Evolutionary conservation across 2,888 invertebrate genomes (phyloP).

Genomic region (Auanema sp.): DNA sequence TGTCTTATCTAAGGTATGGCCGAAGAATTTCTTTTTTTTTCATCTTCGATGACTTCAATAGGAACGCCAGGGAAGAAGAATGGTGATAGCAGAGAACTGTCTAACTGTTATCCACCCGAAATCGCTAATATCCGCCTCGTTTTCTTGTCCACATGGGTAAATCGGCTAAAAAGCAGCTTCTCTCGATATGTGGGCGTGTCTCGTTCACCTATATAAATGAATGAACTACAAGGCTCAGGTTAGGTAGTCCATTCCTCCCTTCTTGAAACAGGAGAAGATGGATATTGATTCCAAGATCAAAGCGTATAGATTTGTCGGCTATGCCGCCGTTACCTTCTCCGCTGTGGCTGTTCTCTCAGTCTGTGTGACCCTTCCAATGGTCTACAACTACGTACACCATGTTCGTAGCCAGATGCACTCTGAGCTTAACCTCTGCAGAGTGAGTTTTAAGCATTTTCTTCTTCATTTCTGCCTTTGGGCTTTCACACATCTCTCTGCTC

Average conservation of each 20-base stretch:
- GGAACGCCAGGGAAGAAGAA: too few relatives aligned
- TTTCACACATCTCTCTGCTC: background rate
- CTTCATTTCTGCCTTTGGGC: background rate
- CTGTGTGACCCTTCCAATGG: constrained; percentile 53
- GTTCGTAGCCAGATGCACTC: constrained; percentile 51
- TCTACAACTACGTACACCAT: constrained; percentile 55
- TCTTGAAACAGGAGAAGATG: constrained; percentile 24
- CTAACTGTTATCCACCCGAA: too few relatives aligned
- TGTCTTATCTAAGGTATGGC: too few relatives aligned
- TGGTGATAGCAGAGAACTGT: too few relatives aligned
- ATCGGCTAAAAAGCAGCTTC: too few relatives aligned
- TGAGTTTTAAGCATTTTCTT: constrained; percentile 7
- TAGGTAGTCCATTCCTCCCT: background rate
- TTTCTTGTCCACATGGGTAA: too few relatives aligned
- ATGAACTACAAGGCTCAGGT: too few relatives aligned
- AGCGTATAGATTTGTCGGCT: constrained; percentile 54
- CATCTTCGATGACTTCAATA: too few relatives aligned
- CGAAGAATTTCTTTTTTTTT: too few relatives aligned
- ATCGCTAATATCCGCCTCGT: too few relatives aligned
- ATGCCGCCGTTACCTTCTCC: constrained; percentile 53
- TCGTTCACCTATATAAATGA: too few relatives aligned
- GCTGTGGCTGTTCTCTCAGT: constrained; percentile 53
- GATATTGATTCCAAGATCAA: constrained; percentile 55
- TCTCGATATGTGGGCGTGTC: too few relatives aligned
- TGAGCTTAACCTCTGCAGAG: constrained; percentile 49